Evolutionary conservation across 2,888 invertebrate genomes (phyloP).

Genomic region (Diabrotica balteata): DNA sequence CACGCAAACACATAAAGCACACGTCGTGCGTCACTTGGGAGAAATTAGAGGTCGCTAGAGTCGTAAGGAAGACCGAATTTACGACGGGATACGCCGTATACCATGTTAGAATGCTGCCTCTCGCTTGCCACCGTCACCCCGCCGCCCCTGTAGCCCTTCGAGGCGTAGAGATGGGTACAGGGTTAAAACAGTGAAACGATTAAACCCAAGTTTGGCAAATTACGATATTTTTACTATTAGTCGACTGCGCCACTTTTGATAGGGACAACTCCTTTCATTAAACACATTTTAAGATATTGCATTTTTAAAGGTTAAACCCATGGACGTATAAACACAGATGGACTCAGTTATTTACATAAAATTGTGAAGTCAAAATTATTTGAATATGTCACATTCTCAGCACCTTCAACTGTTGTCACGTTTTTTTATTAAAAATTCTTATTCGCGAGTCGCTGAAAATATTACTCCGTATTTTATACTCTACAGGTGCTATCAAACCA

Average conservation of each 20-base stretch:
- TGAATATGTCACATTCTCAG: no score
- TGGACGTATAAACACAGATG: no score
- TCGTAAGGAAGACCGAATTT: slow-evolving; percentile 59
- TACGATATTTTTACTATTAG: background rate
- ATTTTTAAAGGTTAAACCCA: no score
- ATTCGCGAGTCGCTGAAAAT: no score
- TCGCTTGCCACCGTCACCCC: slow-evolving; percentile 37
- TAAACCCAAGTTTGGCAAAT: background rate
- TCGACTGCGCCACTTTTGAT: background rate
- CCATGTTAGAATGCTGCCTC: slow-evolving; percentile 55
- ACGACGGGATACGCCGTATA: slow-evolving; percentile 55
- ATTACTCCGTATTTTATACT: no score
- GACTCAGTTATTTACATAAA: no score
- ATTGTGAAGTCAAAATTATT: no score
- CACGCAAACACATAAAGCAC: slow-evolving; percentile 60
- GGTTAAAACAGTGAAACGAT: background rate
- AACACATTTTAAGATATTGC: no score
- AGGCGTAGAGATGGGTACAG: slow-evolving; percentile 9
- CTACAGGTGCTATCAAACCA: no score
- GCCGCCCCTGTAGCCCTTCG: slow-evolving; percentile 6
- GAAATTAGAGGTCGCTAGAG: slow-evolving; percentile 59
- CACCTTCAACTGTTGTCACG: no score
- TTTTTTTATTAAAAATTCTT: no score
- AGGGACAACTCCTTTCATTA: background rate
- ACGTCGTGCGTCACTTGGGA: slow-evolving; percentile 60